Evolutionary conservation across 2,113 vertebrate species (phyloP).

Genomic region (Gadus macrocephalus): DNA sequence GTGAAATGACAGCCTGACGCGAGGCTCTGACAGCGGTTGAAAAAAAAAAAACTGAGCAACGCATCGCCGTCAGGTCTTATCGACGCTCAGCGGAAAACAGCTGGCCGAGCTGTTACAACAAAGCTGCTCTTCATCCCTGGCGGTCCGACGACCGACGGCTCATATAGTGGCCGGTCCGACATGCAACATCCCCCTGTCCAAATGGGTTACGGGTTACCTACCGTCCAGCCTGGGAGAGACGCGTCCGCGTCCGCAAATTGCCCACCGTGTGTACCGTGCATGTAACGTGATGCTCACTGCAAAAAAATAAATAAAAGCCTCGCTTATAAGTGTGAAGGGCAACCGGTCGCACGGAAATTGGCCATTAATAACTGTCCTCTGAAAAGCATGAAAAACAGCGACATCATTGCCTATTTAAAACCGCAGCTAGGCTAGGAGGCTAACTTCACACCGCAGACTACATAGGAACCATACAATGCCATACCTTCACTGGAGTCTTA

Average conservation of each 20-base stretch:
- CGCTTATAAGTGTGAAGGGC: constrained; percentile 5
- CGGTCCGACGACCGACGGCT: no score
- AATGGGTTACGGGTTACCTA: no score
- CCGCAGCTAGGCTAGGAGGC: constrained; percentile 59
- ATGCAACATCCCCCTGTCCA: no score
- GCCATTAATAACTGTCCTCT: constrained; percentile 38
- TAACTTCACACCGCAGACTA: constrained; percentile 37
- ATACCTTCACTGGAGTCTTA: constrained; percentile 69
- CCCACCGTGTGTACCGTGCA: not conserved
- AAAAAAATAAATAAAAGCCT: not conserved
- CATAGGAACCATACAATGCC: constrained; percentile 5
- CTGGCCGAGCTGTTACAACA: no score
- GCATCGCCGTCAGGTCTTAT: no score
- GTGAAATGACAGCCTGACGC: not conserved
- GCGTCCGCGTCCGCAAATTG: not conserved
- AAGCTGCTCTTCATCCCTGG: no score
- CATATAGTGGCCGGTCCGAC: no score
- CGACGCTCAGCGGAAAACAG: no score
- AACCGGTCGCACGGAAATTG: constrained; percentile 35
- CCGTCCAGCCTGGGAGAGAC: no score
- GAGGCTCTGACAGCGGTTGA: no score
- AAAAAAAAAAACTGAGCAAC: no score
- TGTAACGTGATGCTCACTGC: not conserved
- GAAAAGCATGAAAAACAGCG: constrained; percentile 21
- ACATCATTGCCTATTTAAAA: constrained; percentile 18